These are phyloP conservation scores for Sebastes trivittatus DNA, from an alignment of 2,797 vertebrate species.

Conservation along the genomic window DNA sequence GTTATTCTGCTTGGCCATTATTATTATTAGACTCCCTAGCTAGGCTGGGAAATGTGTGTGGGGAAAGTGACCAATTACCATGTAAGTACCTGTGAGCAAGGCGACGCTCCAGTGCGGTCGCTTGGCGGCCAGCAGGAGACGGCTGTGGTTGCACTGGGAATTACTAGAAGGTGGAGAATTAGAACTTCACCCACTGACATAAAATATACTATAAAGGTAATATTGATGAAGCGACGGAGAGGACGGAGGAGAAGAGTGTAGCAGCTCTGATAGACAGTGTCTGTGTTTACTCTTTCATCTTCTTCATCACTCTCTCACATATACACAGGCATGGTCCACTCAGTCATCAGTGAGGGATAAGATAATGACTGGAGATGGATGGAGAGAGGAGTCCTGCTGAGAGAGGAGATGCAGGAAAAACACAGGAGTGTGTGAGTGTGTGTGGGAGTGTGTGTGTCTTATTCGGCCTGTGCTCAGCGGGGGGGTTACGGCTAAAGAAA, in stretches of 20 bases:
- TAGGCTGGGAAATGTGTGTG: neutral
- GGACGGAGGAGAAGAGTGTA: neutral
- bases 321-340: conserved; percentile 25
- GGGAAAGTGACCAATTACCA: conserved; percentile 18
- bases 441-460: conserved; percentile 13
- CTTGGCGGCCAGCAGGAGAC: neutral
- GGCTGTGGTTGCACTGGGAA: neutral
- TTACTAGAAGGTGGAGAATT: neutral
- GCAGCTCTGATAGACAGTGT: conserved; percentile 12
- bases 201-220: neutral
- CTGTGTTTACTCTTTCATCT: conserved; percentile 55
- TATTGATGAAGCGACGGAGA: neutral
- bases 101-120: neutral
- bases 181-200: neutral
- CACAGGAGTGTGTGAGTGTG: conserved; percentile 11
- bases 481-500: conserved; percentile 61
- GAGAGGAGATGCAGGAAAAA: conserved; percentile 54
- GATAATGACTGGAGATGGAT: conserved; percentile 67
- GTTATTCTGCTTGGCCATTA: neutral
- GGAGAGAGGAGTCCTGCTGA: conserved; percentile 46
- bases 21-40: neutral
- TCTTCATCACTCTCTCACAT: conserved; percentile 43
- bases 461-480: conserved; percentile 24
- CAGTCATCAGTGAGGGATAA: conserved; percentile 60
- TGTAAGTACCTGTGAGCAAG: conserved; percentile 22